A percentile compares a stretch with the other conserved stretches of the same genome.
Conservation (phyloP, 2,888 invertebrate genomes). For the Itoplectis maculator region DNA sequence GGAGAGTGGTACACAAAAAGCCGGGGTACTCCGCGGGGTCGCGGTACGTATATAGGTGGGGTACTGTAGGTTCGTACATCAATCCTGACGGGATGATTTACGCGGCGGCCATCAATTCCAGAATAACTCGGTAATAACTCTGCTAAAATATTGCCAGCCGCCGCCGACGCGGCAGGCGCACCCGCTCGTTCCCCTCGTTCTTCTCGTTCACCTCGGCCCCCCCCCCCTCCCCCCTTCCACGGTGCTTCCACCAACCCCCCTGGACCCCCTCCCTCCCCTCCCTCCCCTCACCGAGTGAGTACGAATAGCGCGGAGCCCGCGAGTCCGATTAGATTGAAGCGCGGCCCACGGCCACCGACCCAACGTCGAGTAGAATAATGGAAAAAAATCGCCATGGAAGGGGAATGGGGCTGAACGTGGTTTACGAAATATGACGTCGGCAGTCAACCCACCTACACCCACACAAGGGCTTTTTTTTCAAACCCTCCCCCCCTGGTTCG, state of each 20-base stretch:
- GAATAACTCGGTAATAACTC: constrained; percentile 81
- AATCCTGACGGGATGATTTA: constrained; percentile 81
- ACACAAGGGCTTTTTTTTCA: neutral
- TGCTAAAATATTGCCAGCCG: constrained; percentile 76
- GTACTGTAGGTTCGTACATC: constrained; percentile 75
- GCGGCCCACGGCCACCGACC: constrained; percentile 53
- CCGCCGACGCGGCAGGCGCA: constrained; percentile 64
- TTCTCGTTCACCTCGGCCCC: constrained; percentile 23
- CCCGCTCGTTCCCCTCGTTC: constrained; percentile 31
- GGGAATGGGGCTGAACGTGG: neutral
- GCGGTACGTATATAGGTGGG: constrained; percentile 52
- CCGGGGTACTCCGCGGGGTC: constrained; percentile 36
- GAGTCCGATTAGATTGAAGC: constrained; percentile 70
- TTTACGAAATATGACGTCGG: constrained; percentile 16
- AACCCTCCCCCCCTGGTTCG: neutral
- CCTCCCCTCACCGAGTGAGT: constrained; percentile 20
- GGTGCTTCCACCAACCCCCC: constrained; percentile 42
- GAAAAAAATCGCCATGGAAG: constrained; percentile 58
- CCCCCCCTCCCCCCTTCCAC: constrained; percentile 9
- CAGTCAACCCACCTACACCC: neutral
- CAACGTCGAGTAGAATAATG: constrained; percentile 64
- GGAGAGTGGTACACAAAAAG: constrained; percentile 63
- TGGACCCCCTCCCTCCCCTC: constrained; percentile 1
- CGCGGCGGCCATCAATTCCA: constrained; percentile 80
- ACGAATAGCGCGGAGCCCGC: constrained; percentile 46